Conservation (phyloP, 2,888 invertebrate species). For the Amiota communis region DNA sequence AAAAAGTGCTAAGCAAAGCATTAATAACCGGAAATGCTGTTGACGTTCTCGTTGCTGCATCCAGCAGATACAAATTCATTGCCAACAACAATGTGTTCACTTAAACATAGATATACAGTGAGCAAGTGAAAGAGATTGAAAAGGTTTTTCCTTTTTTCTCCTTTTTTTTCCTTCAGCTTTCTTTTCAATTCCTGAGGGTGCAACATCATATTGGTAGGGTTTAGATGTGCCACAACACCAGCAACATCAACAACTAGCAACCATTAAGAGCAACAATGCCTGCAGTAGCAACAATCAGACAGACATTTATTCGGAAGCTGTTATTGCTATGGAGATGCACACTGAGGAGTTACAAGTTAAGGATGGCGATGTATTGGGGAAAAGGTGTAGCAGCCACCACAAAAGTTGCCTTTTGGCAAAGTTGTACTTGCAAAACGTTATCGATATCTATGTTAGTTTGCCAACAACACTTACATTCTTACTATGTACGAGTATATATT, state of each 20-base stretch:
- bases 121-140: background rate
- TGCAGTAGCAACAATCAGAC: constrained; percentile 15
- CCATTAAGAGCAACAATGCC: background rate
- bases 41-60: constrained; percentile 40
- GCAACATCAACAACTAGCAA: background rate
- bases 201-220: constrained; percentile 10
- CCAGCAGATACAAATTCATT: constrained; percentile 58
- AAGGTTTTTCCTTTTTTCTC: too few relatives aligned
- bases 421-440: constrained; percentile 23
- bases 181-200: constrained; percentile 20
- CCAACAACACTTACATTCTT: constrained; percentile 48
- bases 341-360: constrained; percentile 23
- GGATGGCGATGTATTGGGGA: constrained; percentile 29
- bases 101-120: too few relatives aligned
- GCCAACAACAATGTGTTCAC: constrained; percentile 47
- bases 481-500: too few relatives aligned
- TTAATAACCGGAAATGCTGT: constrained; percentile 50
- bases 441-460: constrained; percentile 41
- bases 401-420: constrained; percentile 18
- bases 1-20: constrained; percentile 17
- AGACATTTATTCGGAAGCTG: constrained; percentile 25
- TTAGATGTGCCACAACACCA: constrained; percentile 9
- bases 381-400: constrained; percentile 27
- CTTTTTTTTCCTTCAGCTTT: background rate
- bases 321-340: constrained; percentile 8